phyloP scores from a whole-genome alignment of 2,113 vertebrate genomes.

The Climacteris rufus region DNA sequence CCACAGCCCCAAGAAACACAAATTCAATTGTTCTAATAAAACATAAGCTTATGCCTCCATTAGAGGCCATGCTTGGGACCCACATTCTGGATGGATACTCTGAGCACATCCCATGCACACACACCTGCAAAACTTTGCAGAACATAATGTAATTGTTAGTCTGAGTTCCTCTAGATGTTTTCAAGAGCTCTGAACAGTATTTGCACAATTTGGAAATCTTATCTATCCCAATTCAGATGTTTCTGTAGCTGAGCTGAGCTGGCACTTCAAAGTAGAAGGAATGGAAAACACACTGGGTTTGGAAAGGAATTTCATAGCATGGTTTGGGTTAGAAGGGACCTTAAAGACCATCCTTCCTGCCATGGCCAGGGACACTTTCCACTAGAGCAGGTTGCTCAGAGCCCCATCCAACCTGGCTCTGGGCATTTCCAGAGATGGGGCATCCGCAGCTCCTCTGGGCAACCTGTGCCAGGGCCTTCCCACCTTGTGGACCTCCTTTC shows the following conservation, averaged over 20 bases:
- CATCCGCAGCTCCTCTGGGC: accelerated
- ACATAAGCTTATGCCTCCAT: not conserved
- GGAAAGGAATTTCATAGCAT: not conserved
- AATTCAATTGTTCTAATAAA: not conserved
- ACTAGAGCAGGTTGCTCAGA: accelerated
- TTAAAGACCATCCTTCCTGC: not conserved
- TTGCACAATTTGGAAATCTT: not conserved
- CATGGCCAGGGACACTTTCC: not conserved
- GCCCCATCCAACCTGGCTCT: not conserved
- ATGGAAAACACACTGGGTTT: not conserved
- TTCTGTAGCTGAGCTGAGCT: not conserved
- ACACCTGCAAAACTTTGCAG: not conserved
- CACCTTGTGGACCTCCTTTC: not conserved
- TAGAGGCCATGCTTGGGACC: not conserved
- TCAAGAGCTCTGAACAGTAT: not conserved
- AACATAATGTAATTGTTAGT: not conserved
- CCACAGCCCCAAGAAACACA: not conserved
- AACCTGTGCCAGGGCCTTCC: not conserved
- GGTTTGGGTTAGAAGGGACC: accelerated
- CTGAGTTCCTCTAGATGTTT: not conserved
- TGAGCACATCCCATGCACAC: not conserved
- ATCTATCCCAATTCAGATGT: not conserved
- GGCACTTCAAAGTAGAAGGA: not conserved
- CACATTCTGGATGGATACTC: accelerated
- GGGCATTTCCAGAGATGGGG: not conserved